Base-by-base conservation (phyloP, 2,797 vertebrate species). In the Geotrypetes seraphini region DNA sequence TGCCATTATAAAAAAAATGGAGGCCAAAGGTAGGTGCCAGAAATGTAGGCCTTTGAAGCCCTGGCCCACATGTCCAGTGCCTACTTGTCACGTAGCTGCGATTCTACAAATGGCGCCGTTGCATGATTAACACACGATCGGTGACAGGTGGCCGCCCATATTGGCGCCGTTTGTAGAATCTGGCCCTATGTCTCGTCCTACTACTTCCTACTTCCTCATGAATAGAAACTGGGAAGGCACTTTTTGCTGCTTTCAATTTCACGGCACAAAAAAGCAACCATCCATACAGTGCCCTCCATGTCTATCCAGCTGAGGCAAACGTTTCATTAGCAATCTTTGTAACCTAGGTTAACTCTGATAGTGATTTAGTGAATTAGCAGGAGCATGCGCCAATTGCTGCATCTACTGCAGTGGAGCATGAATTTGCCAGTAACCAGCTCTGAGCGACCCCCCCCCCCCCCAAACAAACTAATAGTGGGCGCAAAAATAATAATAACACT, bases 241-340 rank as follows among this genome's bases (percentile, higher is more conserved):
- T 22, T 12, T 28, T 16, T 2, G 3, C 41, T 31, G 13, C 35
- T 16, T 4, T 10, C n/a, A 31, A 41, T 3, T 16, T 1, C 12
- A 13, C 31, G 22, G 19, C 12, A 19, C 16, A 25, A 3, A n/a
- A n/a, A 17, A 33, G 43, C 8, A 30, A 22, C 16, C 42, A 29
- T 3, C 1, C 33, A 49, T 0, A 2, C n/a, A 7, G 17, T 30
- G 5, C 13, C 39, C 37, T 38, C 23, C 0, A 0, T 8, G 31
- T 16, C 8, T 31, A 21, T 7, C 25, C 36, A 29, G n/a, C n/a
- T 23, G 47, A 36, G 16, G 25, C 10, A 36, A 32, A 12, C 18
- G 31, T 41, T 55, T 42, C 26, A 39, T 39, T 5, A 25, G 8
- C 5, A 29, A 12, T 39, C 27, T 42, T 5, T 23, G 31, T 19